Evolutionary conservation across 2,797 vertebrate species (phyloP).

Genomic region (Phoxinus dragarum): DNA sequence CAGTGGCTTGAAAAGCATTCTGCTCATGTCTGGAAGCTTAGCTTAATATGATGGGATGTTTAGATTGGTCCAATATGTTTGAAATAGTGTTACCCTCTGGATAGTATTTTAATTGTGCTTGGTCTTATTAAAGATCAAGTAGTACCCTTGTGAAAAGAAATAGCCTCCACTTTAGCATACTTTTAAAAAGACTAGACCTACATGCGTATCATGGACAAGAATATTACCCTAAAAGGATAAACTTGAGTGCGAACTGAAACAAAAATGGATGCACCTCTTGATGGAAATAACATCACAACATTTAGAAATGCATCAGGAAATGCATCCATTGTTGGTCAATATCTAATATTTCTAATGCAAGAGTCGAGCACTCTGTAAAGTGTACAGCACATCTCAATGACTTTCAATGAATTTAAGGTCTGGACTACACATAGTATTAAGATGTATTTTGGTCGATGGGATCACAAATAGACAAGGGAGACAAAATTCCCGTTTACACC

Average conservation of each 20-base stretch:
- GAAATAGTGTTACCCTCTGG: slow-evolving; percentile 11
- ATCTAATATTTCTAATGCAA: no score
- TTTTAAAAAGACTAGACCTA: neutral
- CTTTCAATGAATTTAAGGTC: no score
- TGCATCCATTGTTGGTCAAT: no score
- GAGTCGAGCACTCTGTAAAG: no score
- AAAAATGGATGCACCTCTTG: no score
- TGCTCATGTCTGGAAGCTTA: slow-evolving; percentile 28
- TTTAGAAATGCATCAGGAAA: no score
- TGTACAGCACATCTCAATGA: no score
- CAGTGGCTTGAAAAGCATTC: slow-evolving; percentile 40
- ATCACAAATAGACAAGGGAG: no score
- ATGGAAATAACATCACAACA: no score
- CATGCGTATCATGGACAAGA: neutral
- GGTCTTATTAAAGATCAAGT: neutral
- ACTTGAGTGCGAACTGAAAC: neutral
- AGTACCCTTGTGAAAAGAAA: neutral
- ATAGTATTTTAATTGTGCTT: slow-evolving; percentile 26
- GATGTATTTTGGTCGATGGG: no score
- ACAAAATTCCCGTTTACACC: no score
- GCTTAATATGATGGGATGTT: slow-evolving; percentile 40
- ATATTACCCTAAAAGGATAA: neutral
- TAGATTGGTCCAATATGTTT: slow-evolving; percentile 34
- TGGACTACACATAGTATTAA: no score
- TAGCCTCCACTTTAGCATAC: neutral